These are phyloP conservation scores for Carollia perspicillata DNA, from an alignment of 2,113 vertebrate species.

Conservation along the genomic window DNA sequence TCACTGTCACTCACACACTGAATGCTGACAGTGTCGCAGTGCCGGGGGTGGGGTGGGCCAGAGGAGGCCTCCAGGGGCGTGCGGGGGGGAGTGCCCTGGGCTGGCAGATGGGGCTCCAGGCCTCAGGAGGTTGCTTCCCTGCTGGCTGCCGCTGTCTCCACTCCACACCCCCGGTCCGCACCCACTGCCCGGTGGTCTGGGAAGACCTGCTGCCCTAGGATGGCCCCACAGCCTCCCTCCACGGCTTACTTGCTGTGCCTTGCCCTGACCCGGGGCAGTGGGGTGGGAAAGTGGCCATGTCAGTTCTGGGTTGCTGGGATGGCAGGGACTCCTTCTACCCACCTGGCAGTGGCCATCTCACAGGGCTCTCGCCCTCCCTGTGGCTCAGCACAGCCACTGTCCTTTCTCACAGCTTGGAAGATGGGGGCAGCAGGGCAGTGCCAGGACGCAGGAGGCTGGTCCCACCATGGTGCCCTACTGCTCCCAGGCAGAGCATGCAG, in stretches of 20 bases:
- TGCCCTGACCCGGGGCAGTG: not conserved
- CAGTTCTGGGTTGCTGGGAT: not conserved
- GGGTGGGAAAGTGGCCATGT: accelerated
- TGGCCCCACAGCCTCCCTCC: not conserved
- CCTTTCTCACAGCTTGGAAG: not conserved
- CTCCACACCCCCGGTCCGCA: not conserved
- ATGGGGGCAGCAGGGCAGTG: not conserved
- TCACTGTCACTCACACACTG: not conserved
- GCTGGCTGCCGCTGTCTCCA: not conserved
- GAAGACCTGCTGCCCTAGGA: not conserved
- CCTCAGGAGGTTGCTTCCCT: not conserved
- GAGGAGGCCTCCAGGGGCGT: not conserved
- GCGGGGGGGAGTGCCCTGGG: not conserved
- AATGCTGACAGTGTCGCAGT: not conserved
- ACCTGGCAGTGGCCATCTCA: accelerated
- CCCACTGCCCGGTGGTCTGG: no score
- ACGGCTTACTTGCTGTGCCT: not conserved
- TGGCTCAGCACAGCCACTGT: not conserved
- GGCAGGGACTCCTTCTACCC: not conserved
- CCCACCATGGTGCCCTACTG: accelerated
- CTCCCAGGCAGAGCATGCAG: no score
- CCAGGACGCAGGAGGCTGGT: not conserved
- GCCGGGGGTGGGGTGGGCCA: no score
- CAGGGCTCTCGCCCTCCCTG: no score
- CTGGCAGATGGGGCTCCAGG: not conserved